These are phyloP conservation scores for Alitta virens DNA, from an alignment of 2,888 invertebrate species.

Conservation along the genomic window DNA sequence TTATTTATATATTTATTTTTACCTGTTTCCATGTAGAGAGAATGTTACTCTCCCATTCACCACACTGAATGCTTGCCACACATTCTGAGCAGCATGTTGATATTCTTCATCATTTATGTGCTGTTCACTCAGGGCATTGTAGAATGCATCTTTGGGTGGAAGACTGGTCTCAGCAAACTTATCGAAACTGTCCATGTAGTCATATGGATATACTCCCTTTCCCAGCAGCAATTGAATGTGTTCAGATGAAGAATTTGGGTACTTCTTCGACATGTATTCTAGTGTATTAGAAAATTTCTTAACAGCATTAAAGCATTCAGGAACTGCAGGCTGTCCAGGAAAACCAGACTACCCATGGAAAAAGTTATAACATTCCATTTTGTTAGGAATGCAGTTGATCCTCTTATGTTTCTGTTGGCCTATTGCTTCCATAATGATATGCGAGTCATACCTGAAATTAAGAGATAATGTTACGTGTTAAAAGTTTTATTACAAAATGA, in stretches of 20 bases:
- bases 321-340: too few species aligned
- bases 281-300: too few species aligned
- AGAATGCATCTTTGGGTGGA: too few species aligned
- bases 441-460: not conserved
- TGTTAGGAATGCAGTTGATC: conserved; percentile 28
- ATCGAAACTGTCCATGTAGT: too few species aligned
- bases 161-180: too few species aligned
- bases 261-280: too few species aligned
- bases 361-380: conserved; percentile 33
- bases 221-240: too few species aligned
- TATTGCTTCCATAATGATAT: not conserved
- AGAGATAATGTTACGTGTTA: too few species aligned
- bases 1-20: too few species aligned
- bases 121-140: not conserved
- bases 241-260: too few species aligned
- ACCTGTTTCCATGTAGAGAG: conserved; percentile 31
- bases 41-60: not conserved
- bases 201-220: too few species aligned
- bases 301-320: not conserved
- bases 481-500: too few species aligned
- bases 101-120: not conserved
- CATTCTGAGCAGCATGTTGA: conserved; percentile 6
- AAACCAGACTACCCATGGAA: conserved; percentile 27
- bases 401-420: not conserved
- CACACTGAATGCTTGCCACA: conserved; percentile 27